Percentiles rank a stretch among this genome's conserved stretches.
phyloP scores from a whole-genome alignment of 2,888 invertebrate genomes.

The Netelia virgata region DNA sequence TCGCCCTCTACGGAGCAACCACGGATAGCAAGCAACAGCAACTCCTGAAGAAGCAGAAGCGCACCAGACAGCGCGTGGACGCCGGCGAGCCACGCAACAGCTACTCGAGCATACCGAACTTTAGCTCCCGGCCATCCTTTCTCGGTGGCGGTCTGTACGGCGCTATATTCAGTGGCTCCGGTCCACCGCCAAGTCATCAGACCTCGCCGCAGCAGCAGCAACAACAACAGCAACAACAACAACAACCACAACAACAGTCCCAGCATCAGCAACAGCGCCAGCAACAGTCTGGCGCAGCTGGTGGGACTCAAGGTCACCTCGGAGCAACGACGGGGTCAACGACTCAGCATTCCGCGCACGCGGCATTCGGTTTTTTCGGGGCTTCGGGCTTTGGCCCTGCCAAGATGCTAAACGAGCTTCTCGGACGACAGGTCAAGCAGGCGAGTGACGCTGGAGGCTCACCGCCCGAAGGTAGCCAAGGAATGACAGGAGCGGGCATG shows the following conservation, averaged over 20 bases:
- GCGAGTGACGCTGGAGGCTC: slow-evolving; percentile 88
- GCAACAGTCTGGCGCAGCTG: slow-evolving; percentile 85
- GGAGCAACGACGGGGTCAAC: slow-evolving; percentile 85
- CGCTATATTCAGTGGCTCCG: slow-evolving; percentile 92
- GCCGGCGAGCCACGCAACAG: slow-evolving; percentile 98
- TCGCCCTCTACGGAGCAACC: slow-evolving; percentile 95
- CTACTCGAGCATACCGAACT: slow-evolving; percentile 93
- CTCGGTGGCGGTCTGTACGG: slow-evolving; percentile 95
- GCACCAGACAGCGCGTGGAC: slow-evolving; percentile 98
- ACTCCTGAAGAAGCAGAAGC: slow-evolving; percentile 96
- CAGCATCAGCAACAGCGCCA: slow-evolving; percentile 88
- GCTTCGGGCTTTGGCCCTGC: slow-evolving; percentile 94
- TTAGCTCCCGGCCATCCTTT: slow-evolving; percentile 92
- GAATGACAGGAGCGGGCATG: slow-evolving; percentile 85
- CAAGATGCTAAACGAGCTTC: slow-evolving; percentile 96
- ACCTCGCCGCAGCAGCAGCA: slow-evolving; percentile 72
- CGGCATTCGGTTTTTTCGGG: slow-evolving; percentile 92
- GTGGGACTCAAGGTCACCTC: slow-evolving; percentile 81
- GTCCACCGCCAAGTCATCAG: slow-evolving; percentile 79
- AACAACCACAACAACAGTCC: slow-evolving; percentile 63
- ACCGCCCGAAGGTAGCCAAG: slow-evolving; percentile 85
- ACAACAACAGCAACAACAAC: slow-evolving; percentile 88
- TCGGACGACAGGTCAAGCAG: slow-evolving; percentile 92
- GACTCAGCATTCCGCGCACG: slow-evolving; percentile 87
- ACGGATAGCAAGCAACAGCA: slow-evolving; percentile 87